Evolutionary conservation across 2,113 vertebrate genomes (phyloP).

Genomic region (Callithrix jacchus): DNA sequence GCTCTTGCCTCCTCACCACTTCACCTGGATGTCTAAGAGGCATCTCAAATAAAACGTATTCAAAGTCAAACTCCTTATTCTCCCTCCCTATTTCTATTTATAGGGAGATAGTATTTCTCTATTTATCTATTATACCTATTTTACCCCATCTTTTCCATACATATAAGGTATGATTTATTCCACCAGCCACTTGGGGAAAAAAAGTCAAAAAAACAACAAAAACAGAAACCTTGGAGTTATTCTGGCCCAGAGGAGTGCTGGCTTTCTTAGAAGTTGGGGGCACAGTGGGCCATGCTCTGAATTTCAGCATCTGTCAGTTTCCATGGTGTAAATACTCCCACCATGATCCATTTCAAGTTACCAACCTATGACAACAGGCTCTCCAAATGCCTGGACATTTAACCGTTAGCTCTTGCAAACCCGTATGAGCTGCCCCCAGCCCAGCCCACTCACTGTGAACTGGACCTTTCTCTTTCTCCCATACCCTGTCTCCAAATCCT

Average conservation of each 20-base stretch:
- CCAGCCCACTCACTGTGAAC: background rate
- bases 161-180: background rate
- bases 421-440: fast-evolving
- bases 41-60: background rate
- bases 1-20: background rate
- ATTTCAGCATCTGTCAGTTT: background rate
- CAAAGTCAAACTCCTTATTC: background rate
- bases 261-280: background rate
- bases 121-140: background rate
- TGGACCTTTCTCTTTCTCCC: background rate
- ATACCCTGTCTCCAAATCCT: background rate
- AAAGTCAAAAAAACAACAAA: background rate
- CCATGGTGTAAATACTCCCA: background rate
- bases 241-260: background rate
- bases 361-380: background rate
- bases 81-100: background rate
- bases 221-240: background rate
- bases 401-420: background rate
- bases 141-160: background rate
- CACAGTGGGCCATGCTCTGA: background rate
- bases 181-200: background rate
- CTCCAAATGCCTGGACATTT: background rate
- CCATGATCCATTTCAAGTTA: background rate
- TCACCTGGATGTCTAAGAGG: background rate
- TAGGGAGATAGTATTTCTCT: too few relatives aligned